A percentile compares a stretch with the other conserved stretches of the same genome.
Evolutionary conservation across 1,140 invertebrate species (phyloP).

Genomic region (Ptiloglossa arizonensis): DNA sequence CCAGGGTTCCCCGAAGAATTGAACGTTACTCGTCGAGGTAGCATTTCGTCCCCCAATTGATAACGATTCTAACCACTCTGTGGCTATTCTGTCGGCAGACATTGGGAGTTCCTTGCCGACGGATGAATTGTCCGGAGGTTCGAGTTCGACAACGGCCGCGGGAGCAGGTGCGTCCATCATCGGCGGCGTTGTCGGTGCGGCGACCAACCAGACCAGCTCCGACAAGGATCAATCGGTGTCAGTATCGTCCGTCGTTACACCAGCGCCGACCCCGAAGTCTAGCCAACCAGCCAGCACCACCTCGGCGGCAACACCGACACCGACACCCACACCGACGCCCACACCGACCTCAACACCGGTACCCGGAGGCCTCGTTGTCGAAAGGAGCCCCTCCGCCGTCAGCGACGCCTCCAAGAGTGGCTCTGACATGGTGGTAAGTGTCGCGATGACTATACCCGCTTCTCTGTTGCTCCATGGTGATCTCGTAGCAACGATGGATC

Average conservation of each 20-base stretch:
- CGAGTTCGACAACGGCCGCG: constrained; percentile 76
- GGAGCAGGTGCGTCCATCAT: constrained; percentile 73
- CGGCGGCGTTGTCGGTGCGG: constrained; percentile 62
- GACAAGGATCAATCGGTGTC: constrained; percentile 70
- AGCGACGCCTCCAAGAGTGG: constrained; percentile 88
- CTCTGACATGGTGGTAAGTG: constrained; percentile 88
- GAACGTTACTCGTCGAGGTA: no score
- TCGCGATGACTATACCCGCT: not conserved
- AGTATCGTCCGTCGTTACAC: constrained; percentile 63
- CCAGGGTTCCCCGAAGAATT: no score
- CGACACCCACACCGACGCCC: constrained; percentile 63
- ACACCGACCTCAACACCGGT: constrained; percentile 66
- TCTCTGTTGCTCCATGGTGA: no score
- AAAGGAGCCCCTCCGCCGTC: constrained; percentile 86
- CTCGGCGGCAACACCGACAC: constrained; percentile 61
- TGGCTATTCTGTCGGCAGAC: constrained; percentile 60
- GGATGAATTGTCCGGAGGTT: constrained; percentile 79
- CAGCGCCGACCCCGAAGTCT: constrained; percentile 66
- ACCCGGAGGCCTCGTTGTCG: constrained; percentile 78
- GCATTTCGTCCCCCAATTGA: no score
- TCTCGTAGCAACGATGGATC: no score
- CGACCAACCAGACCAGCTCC: constrained; percentile 57
- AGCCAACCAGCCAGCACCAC: constrained; percentile 59
- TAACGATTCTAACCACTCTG: not conserved
- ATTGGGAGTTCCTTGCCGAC: constrained; percentile 77